Conservation (phyloP, 2,797 vertebrate species). For the Neopelma chrysocephalum region DNA sequence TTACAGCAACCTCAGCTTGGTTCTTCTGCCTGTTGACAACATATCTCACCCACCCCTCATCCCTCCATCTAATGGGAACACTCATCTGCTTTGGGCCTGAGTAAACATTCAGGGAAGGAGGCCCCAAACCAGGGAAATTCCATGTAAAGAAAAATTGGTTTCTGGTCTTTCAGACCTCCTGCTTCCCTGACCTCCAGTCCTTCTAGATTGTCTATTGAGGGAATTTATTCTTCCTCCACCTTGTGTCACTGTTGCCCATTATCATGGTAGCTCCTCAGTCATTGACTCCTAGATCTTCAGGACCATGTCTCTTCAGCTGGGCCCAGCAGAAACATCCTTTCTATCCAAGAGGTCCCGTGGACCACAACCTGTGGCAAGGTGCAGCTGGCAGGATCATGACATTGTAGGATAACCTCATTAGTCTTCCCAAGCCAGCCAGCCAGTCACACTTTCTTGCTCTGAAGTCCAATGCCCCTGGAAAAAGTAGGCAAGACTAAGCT, state of each 20-base stretch:
- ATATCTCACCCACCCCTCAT: background rate
- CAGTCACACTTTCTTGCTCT: background rate
- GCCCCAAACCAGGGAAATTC: background rate
- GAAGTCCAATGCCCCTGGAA: background rate
- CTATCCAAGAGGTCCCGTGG: background rate
- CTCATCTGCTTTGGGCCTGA: background rate
- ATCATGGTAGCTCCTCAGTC: background rate
- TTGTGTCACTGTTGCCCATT: background rate
- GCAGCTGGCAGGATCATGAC: background rate
- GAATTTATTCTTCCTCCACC: background rate
- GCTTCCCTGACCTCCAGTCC: background rate
- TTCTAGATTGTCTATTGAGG: background rate
- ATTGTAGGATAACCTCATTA: background rate
- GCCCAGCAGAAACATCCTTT: background rate
- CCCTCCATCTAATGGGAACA: background rate
- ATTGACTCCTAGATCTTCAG: background rate
- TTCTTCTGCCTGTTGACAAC: background rate
- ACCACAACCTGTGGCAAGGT: background rate
- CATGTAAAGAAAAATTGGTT: background rate
- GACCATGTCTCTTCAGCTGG: background rate
- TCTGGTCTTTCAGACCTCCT: background rate
- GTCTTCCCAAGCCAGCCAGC: background rate
- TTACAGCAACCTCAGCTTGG: background rate
- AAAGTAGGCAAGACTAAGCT: background rate
- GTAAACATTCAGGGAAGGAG: background rate